phyloP scores from a whole-genome alignment of 2,888 invertebrate species.

The Agrilus mali region DNA sequence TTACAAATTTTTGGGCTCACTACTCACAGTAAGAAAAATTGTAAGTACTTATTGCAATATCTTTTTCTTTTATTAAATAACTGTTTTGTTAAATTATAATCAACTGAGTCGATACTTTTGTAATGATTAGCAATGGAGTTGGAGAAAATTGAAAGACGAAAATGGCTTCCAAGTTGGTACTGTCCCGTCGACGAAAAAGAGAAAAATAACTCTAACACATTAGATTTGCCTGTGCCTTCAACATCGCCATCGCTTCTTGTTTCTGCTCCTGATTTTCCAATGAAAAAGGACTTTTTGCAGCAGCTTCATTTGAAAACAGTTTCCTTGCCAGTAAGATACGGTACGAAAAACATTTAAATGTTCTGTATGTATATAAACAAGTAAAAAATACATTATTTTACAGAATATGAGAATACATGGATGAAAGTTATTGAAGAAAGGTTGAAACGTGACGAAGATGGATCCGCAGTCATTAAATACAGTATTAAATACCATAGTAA shows the following conservation, averaged over 20 bases:
- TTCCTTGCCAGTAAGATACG: conserved; percentile 42
- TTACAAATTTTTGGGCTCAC: conserved; percentile 49
- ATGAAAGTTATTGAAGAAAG: conserved; percentile 50
- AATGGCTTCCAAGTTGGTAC: conserved; percentile 31
- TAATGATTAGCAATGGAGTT: conserved; percentile 41
- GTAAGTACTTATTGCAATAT: conserved; percentile 31
- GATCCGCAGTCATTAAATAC: conserved; percentile 35
- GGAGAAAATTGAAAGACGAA: conserved; percentile 45
- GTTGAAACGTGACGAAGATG: conserved; percentile 39
- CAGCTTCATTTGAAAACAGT: conserved; percentile 44
- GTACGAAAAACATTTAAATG: conserved; percentile 29
- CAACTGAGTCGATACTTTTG: conserved; percentile 2
- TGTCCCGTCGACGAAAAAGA: conserved; percentile 26
- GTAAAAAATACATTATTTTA: conserved; percentile 10
- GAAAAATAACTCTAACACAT: conserved; percentile 19
- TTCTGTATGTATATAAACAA: background rate
- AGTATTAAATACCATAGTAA: conserved; percentile 20
- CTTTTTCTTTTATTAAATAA: conserved; percentile 3
- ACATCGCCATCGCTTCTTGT: conserved; percentile 37
- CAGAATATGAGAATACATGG: conserved; percentile 48
- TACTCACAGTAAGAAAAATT: conserved; percentile 45
- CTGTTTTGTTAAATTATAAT: background rate
- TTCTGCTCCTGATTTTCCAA: conserved; percentile 35
- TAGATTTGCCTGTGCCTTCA: conserved; percentile 39
- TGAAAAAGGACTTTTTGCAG: conserved; percentile 47